Conservation (phyloP, 1,140 invertebrate species). For the Drosophila bocqueti region DNA sequence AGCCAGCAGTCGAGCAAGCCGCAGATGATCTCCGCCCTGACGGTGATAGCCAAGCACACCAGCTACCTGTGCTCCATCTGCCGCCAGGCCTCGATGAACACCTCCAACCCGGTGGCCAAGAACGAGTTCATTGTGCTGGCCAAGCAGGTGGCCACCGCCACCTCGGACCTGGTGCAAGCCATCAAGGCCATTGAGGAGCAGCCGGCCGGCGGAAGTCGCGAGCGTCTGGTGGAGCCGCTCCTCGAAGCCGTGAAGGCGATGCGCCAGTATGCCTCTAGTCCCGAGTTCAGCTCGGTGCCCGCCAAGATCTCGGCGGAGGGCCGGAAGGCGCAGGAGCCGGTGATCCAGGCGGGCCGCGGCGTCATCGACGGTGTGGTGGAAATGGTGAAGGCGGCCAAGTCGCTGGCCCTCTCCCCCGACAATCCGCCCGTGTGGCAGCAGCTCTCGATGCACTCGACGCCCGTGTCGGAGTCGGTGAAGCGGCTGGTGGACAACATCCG, state of each 20-base stretch:
- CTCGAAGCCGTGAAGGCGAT: slow-evolving; percentile 96
- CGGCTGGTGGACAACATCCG: slow-evolving; percentile 95
- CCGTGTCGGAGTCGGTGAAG: slow-evolving; percentile 98
- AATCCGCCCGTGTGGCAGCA: slow-evolving; percentile 97
- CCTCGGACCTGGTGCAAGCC: slow-evolving; percentile 96
- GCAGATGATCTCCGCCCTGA: slow-evolving; percentile 95
- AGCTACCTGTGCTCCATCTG: slow-evolving; percentile 98
- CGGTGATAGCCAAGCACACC: slow-evolving; percentile 98
- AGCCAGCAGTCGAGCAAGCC: slow-evolving; percentile 92
- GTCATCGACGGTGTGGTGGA: slow-evolving; percentile 86
- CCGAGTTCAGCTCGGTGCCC: slow-evolving; percentile 96
- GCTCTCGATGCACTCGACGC: slow-evolving; percentile 96
- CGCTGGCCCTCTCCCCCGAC: slow-evolving; percentile 93
- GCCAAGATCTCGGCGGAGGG: slow-evolving; percentile 95
- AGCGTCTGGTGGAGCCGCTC: slow-evolving; percentile 93
- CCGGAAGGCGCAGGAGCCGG: slow-evolving; percentile 93
- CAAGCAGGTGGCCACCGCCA: slow-evolving; percentile 98
- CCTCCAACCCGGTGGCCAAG: slow-evolving; percentile 96
- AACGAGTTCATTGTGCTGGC: slow-evolving; percentile 98
- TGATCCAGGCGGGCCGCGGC: slow-evolving; percentile 92
- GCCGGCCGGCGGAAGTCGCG: slow-evolving; percentile 89
- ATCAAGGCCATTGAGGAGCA: slow-evolving; percentile 96
- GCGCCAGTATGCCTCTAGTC: slow-evolving; percentile 96
- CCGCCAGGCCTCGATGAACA: slow-evolving; percentile 95
- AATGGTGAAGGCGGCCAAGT: slow-evolving; percentile 96